Evolutionary conservation across 2,797 vertebrate species (phyloP).

Genomic region (Prionace glauca): DNA sequence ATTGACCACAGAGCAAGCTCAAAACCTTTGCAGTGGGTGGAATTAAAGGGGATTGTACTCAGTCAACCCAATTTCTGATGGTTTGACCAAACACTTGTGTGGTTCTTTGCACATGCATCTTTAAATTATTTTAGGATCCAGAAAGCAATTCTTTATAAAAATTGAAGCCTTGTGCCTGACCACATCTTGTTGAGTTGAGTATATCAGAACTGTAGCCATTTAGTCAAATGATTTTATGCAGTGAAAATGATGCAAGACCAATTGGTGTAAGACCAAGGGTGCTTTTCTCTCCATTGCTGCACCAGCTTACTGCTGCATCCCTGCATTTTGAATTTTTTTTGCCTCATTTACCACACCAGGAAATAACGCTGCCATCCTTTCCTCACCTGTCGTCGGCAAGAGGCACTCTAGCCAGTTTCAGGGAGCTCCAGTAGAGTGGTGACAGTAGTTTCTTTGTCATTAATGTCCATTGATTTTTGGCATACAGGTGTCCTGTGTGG

Average conservation of each 20-base stretch:
- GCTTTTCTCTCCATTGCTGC: neutral
- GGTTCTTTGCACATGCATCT: neutral
- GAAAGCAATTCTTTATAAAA: neutral
- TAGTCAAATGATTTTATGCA: neutral
- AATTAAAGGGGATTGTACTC: neutral
- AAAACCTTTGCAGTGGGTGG: neutral
- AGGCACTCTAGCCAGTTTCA: neutral
- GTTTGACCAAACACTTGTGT: neutral
- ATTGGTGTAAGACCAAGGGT: neutral
- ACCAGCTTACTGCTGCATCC: neutral
- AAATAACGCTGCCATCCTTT: neutral
- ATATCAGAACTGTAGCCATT: neutral
- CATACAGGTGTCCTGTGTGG: neutral
- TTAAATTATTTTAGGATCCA: neutral
- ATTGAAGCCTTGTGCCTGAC: neutral
- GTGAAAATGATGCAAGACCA: neutral
- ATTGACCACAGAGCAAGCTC: neutral
- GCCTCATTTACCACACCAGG: neutral
- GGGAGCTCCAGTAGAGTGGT: neutral
- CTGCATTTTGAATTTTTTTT: neutral
- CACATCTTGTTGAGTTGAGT: neutral
- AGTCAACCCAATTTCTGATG: neutral
- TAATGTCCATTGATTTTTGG: neutral
- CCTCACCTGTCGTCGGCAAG: neutral
- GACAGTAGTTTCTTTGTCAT: neutral